Evolutionary conservation across 2,797 vertebrate genomes (phyloP), one percentile per base, ranked within the genome.

Genomic region (Syngnathus acus): DNA sequence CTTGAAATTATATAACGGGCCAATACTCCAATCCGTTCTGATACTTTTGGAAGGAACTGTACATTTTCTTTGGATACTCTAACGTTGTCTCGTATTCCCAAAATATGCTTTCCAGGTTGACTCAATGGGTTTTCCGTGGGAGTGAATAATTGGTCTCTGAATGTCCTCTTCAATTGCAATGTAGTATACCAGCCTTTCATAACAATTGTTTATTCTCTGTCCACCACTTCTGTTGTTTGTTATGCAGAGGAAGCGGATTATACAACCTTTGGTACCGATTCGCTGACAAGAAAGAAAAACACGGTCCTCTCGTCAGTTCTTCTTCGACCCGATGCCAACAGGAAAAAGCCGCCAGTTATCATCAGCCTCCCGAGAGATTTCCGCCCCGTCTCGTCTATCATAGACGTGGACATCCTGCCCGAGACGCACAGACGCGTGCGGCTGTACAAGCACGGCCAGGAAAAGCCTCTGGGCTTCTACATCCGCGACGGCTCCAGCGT

Each of bases 331-430:
- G 97, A 98, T 55, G 73, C 93, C 79, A 92, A 89, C 82, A 93
- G 90, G 65, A 97, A 96, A 73, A 98, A 98, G 21, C 91, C 94
- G 0, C 92, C 94, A 0, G 90, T 98, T 57, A 93, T 97, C 71
- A 99, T 98, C 69, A 96, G 95, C 75, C 91, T 98, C 81, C 97
- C 97, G 0, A 91, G 92, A 62, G 97, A 99, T 90, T 98, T 99
- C 90, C 90, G 97, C 4, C 97, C 97, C 0, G 96, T 99, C 47
- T 99, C 97, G 0, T 97, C 95, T n/a, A 96, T 99, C 77, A 98
- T 98, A 8, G 96, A 99, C 0, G 96, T 98, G 78, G 97, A 98
- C 65, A 96, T 99, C 53, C 94, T 99, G 6, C 96, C 97, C 0
- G 96, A 99, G 87, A 97, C 94, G 0, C 96, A 99, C 73, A 91